Conservation (phyloP, 2,113 vertebrate species). For the Corydoras sp. region DNA sequence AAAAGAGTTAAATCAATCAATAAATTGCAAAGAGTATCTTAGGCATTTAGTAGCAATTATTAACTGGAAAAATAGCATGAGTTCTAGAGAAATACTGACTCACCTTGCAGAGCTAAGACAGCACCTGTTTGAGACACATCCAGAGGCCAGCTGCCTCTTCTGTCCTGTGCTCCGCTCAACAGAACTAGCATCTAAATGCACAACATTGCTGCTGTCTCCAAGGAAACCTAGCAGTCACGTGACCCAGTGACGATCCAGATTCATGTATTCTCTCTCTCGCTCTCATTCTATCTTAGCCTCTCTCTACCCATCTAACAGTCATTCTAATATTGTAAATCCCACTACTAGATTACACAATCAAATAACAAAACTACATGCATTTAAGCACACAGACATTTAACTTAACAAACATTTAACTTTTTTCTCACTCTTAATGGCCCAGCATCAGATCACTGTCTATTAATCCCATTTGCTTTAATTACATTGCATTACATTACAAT, state of each 20-base stretch:
- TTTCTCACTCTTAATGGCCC: no score
- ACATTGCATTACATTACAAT: background rate
- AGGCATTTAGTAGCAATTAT: background rate
- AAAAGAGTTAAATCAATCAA: background rate
- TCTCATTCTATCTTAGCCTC: constrained; percentile 14
- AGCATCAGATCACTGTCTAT: no score
- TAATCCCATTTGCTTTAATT: no score
- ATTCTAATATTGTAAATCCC: background rate
- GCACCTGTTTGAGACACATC: constrained; percentile 57
- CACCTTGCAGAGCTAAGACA: constrained; percentile 49
- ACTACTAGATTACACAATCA: constrained; percentile 15
- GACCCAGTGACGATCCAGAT: constrained; percentile 57
- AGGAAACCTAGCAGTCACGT: constrained; percentile 74
- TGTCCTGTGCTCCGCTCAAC: constrained; percentile 54
- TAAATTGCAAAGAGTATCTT: background rate
- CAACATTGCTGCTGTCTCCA: constrained; percentile 71
- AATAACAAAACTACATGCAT: background rate
- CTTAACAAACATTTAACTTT: background rate
- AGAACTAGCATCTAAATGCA: constrained; percentile 66
- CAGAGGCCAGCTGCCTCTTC: constrained; percentile 55
- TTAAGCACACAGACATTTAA: background rate
- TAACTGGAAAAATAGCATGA: background rate
- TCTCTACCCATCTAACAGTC: constrained; percentile 7
- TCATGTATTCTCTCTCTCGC: constrained; percentile 29
- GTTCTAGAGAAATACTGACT: constrained; percentile 27